Percentiles rank a stretch among this genome's conserved stretches.
Evolutionary conservation across 2,888 invertebrate species (phyloP).

Genomic region (Andrena trimmerana): DNA sequence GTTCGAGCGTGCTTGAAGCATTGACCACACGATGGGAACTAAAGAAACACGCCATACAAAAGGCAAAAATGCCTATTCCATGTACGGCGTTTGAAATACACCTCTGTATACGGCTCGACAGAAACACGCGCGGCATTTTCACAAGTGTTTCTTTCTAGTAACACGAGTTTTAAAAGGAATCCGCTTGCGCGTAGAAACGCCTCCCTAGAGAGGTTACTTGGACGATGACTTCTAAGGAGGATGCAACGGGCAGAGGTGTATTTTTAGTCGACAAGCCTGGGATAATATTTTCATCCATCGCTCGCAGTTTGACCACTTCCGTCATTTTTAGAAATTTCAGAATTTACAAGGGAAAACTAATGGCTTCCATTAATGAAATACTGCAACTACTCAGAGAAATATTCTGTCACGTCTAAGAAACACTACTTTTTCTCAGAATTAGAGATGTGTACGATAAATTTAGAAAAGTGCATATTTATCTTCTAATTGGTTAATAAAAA

Average conservation of each 20-base stretch:
- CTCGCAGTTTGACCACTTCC: neutral
- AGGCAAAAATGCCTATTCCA: conserved; percentile 11
- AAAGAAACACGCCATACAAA: neutral
- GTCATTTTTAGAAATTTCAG: neutral
- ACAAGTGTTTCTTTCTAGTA: conserved; percentile 22
- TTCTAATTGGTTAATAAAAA: too few species aligned
- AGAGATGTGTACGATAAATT: too few species aligned
- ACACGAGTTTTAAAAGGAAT: conserved; percentile 21
- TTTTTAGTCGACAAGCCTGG: conserved; percentile 21
- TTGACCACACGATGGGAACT: neutral
- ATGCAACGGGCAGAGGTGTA: conserved; percentile 18
- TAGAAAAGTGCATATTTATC: too few species aligned
- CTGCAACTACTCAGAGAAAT: neutral
- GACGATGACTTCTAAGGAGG: conserved; percentile 45
- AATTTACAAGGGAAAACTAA: neutral
- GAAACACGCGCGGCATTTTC: conserved; percentile 20
- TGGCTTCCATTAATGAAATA: neutral
- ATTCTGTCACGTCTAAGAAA: neutral
- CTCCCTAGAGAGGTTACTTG: conserved; percentile 40
- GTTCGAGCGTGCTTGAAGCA: neutral
- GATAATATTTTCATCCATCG: conserved; percentile 18
- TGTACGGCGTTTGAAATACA: conserved; percentile 5
- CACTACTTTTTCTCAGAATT: too few species aligned
- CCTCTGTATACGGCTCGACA: neutral
- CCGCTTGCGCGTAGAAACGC: conserved; percentile 12